Evolutionary conservation across 2,888 invertebrate genomes (phyloP).

Genomic region (Hydriomena furcata): DNA sequence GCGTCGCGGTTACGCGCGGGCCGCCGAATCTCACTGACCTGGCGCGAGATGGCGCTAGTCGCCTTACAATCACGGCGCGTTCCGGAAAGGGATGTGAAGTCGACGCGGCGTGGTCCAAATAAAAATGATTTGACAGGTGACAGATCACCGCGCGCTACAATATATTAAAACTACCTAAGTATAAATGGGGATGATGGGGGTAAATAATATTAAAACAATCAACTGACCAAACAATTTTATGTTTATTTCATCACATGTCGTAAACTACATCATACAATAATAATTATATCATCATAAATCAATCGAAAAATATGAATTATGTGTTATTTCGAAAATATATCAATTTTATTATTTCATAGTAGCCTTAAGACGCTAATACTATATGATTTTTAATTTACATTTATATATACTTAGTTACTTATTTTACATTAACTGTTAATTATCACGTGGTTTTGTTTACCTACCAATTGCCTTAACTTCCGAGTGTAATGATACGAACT

Average conservation of each 20-base stretch:
- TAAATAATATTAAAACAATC: slow-evolving; percentile 22
- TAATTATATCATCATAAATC: slow-evolving; percentile 42
- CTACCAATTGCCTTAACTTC: slow-evolving; percentile 50
- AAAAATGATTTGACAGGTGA: no score
- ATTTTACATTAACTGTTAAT: slow-evolving; percentile 65
- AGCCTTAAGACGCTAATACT: slow-evolving; percentile 55
- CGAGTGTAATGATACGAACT: background rate
- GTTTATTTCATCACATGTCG: slow-evolving; percentile 76
- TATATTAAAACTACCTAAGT: no score
- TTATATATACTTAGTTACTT: slow-evolving; percentile 53
- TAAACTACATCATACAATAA: slow-evolving; percentile 36
- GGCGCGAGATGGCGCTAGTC: no score
- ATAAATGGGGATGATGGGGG: background rate
- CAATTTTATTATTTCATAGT: slow-evolving; percentile 51
- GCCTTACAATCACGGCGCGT: no score
- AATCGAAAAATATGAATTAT: slow-evolving; percentile 54
- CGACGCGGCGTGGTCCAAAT: no score
- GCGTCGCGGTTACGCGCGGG: no score
- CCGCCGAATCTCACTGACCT: no score
- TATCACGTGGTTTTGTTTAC: slow-evolving; percentile 76
- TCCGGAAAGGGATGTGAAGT: no score
- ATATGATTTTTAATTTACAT: slow-evolving; percentile 57
- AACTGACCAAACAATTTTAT: slow-evolving; percentile 63
- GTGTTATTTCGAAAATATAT: slow-evolving; percentile 54
- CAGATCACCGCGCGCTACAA: no score